Conservation (phyloP, 2,888 invertebrate genomes). For the Ditylenchus weischeri region DNA sequence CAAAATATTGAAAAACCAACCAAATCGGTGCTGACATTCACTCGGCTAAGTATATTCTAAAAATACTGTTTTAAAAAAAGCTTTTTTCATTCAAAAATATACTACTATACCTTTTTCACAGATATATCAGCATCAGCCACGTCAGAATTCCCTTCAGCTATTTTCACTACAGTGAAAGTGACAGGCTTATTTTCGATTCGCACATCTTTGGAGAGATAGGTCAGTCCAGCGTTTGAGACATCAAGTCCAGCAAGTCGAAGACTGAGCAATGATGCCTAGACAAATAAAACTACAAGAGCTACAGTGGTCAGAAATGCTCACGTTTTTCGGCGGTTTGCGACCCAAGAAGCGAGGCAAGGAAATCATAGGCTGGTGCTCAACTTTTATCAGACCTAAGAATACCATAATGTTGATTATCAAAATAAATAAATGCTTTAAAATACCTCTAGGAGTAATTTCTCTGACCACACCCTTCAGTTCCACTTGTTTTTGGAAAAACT, state of each 20-base stretch:
- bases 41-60: constrained; percentile 35
- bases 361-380: constrained; percentile 55
- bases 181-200: constrained; percentile 48
- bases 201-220: constrained; percentile 51
- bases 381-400: constrained; percentile 34
- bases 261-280: constrained; percentile 46
- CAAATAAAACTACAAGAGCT: background rate
- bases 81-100: background rate
- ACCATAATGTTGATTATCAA: background rate
- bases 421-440: background rate
- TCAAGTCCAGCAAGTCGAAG: constrained; percentile 54
- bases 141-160: constrained; percentile 43
- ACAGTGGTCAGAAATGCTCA: constrained; percentile 17
- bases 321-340: constrained; percentile 21
- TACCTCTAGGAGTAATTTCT: constrained; percentile 47
- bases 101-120: constrained; percentile 43
- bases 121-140: constrained; percentile 52
- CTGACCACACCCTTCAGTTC: constrained; percentile 50
- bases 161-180: constrained; percentile 53
- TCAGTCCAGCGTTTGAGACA: constrained; percentile 51
- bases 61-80: background rate
- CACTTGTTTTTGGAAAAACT: constrained; percentile 54
- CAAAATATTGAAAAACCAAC: constrained; percentile 2
- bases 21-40: constrained; percentile 56
- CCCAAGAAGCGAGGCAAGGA: constrained; percentile 45